Conservation (phyloP, 2,888 invertebrate species). For the Calameuta idolon region DNA sequence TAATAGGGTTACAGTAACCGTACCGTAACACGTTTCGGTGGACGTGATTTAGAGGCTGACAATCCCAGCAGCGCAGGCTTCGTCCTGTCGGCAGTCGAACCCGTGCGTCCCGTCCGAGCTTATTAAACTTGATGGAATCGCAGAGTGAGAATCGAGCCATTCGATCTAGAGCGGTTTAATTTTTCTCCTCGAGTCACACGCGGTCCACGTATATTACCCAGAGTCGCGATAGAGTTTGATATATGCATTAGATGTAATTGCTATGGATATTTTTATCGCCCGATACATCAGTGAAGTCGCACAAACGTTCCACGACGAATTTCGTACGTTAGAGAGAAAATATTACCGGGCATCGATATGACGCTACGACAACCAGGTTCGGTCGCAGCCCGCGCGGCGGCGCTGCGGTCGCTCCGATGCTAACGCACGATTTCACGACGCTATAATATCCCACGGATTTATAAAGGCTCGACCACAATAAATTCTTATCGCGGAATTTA, state of each 20-base stretch:
- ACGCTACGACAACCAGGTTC: too few relatives aligned
- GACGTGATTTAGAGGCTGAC: conserved; percentile 40
- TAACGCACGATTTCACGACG: too few relatives aligned
- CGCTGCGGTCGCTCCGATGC: too few relatives aligned
- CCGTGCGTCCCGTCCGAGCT: conserved; percentile 17
- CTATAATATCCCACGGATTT: conserved; percentile 9
- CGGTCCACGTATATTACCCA: background rate
- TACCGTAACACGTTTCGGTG: conserved; percentile 36
- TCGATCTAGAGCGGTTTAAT: background rate
- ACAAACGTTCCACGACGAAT: too few relatives aligned
- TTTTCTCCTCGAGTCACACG: background rate
- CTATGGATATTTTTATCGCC: too few relatives aligned
- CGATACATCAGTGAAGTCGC: too few relatives aligned
- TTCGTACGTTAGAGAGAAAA: too few relatives aligned
- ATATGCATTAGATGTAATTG: too few relatives aligned
- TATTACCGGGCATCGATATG: too few relatives aligned
- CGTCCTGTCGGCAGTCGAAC: conserved; percentile 28
- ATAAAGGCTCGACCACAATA: conserved; percentile 12
- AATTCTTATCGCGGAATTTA: conserved; percentile 9
- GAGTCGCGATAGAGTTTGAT: too few relatives aligned
- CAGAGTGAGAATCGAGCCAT: background rate
- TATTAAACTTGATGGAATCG: conserved; percentile 27
- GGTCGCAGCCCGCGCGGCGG: too few relatives aligned
- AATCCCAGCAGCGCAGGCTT: conserved; percentile 31
- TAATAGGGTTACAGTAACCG: conserved; percentile 41